These are phyloP conservation scores for Toxotes lorentzi DNA, from an alignment of 2,797 vertebrate genomes.

Conservation along the genomic window DNA sequence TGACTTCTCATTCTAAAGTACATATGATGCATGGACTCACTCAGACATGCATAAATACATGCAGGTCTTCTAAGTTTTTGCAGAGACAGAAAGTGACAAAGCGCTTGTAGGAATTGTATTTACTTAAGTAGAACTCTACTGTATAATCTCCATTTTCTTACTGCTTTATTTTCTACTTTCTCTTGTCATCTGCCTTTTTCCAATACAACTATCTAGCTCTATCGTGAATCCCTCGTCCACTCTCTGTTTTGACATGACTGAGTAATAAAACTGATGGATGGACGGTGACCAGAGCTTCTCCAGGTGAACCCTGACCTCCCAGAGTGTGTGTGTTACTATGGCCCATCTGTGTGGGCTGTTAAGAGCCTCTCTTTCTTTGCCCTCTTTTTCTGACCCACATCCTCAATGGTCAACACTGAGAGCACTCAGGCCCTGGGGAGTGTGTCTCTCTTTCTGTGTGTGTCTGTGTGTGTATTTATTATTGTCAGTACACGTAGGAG, in stretches of 20 bases:
- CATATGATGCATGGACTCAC: constrained; percentile 31
- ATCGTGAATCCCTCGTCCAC: constrained; percentile 32
- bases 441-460: constrained; percentile 52
- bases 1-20: constrained; percentile 42
- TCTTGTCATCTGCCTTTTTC: neutral
- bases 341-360: constrained; percentile 81
- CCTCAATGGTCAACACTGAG: constrained; percentile 81
- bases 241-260: constrained; percentile 70
- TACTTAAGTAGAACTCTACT: neutral
- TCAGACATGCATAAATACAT: constrained; percentile 44
- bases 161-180: neutral
- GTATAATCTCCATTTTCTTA: neutral
- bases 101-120: neutral
- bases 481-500: constrained; percentile 56
- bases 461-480: constrained; percentile 55
- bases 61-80: neutral
- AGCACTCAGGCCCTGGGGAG: constrained; percentile 75
- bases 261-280: constrained; percentile 88
- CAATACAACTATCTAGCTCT: constrained; percentile 31
- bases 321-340: constrained; percentile 55
- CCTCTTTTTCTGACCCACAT: constrained; percentile 81
- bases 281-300: constrained; percentile 82
- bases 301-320: constrained; percentile 88
- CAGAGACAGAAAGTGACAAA: constrained; percentile 1
- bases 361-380: constrained; percentile 79